Evolutionary conservation across 2,888 invertebrate species (phyloP).

Genomic region (Trichacis sp.): DNA sequence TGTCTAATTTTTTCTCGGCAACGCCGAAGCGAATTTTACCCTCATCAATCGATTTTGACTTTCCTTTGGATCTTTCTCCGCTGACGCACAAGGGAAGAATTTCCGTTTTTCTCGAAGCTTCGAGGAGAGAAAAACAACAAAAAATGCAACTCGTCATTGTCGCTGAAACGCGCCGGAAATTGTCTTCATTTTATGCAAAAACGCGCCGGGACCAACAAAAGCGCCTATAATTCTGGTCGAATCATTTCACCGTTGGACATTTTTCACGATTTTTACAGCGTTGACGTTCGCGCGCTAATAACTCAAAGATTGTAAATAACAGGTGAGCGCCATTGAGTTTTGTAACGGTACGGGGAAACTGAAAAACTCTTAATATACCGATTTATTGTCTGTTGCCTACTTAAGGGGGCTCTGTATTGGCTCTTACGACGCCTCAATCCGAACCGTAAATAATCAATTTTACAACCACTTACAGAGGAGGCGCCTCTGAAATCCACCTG

Average conservation of each 20-base stretch:
- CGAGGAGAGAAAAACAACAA: no score
- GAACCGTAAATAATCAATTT: slow-evolving; percentile 42
- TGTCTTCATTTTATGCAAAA: no score
- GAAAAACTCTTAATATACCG: slow-evolving; percentile 49
- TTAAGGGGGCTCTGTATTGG: slow-evolving; percentile 39
- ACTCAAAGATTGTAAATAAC: background rate
- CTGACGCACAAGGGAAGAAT: no score
- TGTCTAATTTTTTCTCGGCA: background rate
- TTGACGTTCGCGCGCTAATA: background rate
- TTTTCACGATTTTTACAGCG: background rate
- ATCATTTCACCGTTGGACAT: background rate
- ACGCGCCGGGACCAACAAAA: background rate
- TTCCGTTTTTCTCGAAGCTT: no score
- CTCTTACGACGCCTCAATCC: slow-evolving; percentile 51
- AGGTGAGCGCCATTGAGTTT: background rate
- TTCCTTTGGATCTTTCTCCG: no score
- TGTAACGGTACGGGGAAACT: background rate
- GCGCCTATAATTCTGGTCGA: background rate
- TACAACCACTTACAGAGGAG: slow-evolving; percentile 18
- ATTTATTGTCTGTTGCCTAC: slow-evolving; percentile 52
- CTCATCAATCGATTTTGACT: background rate
- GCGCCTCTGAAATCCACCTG: slow-evolving; percentile 13
- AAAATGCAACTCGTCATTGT: no score
- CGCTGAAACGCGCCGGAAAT: no score
- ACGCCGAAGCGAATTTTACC: background rate